Base-by-base conservation (phyloP, 2,797 vertebrate species). In the Cossypha dichroa region DNA sequence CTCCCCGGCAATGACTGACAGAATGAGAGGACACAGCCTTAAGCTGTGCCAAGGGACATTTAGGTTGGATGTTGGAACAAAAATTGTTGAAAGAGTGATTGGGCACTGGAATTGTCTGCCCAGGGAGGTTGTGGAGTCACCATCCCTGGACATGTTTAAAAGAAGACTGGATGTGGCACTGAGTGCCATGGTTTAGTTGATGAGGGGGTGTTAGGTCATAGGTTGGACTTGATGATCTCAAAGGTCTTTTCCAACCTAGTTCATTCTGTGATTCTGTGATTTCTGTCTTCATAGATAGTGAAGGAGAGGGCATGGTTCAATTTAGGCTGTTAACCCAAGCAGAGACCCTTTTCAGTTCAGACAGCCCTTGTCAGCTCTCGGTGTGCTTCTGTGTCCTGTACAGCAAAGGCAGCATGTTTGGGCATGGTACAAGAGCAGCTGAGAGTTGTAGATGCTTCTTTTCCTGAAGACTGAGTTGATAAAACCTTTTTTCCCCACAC, bases 401-500 rank as follows among this genome's bases (percentile, higher is more conserved):
- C 31, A 51, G 40, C 60, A 51, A 45, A 63, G 34, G 40, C 20
- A 77, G 34, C 4, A 0, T 41, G 36, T 51, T 36, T 49, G 62
- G 4, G 17, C 43, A 70, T 62, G 28, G 19, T 41, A 29, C 3
- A 21, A 78, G 43, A 19, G 36, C 25, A 26, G 16, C 48, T 85
- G 55, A 73, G 41, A 83, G 49, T 3, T 68, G n/a, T 38, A 58
- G 45, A 34, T 49, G 12, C 17, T 15, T 38, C 77, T 40, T 38
- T 48, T 17, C 36, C 10, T 46, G 4, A 74, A 64, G 5, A 78
- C 15, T 75, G 49, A 85, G 4, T 75, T 70, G 43, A 73, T 70
- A 3, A 54, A 85, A 26, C 34, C 38, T n/a, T 20, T 23, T 2
- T 21, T 1, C n/a, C 8, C 2, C 2, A 4, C 3, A 33, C 31